Conservation (phyloP, 1,140 invertebrate genomes). For the Pseudoatta argentina region DNA sequence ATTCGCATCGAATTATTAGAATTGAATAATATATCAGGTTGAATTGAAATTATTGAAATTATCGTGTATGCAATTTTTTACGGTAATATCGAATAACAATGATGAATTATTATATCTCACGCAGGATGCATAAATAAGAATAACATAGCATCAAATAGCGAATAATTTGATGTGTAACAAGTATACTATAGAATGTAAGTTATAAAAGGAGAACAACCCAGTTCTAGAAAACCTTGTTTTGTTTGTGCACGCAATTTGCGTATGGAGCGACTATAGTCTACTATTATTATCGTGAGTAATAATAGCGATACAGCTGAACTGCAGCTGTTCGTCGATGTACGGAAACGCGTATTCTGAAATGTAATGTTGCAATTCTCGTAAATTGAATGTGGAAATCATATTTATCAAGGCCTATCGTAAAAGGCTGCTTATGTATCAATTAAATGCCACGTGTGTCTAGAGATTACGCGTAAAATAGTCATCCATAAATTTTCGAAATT, state of each 20-base stretch:
- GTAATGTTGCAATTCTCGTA: slow-evolving; percentile 28
- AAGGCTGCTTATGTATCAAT: slow-evolving; percentile 43
- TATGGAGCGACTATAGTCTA: slow-evolving; percentile 45
- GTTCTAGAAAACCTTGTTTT: slow-evolving; percentile 62
- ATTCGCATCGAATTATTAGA: slow-evolving; percentile 28
- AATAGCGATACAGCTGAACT: slow-evolving; percentile 58
- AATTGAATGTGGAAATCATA: slow-evolving; percentile 23
- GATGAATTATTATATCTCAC: neutral
- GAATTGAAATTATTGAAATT: slow-evolving; percentile 21
- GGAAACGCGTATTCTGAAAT: slow-evolving; percentile 42
- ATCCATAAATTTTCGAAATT: slow-evolving; percentile 28
- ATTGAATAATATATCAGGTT: slow-evolving; percentile 20
- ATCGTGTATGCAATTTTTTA: neutral
- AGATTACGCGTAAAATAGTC: neutral
- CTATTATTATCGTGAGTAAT: slow-evolving; percentile 61
- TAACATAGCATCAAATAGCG: neutral
- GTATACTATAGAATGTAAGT: neutral
- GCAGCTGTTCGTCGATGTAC: slow-evolving; percentile 53
- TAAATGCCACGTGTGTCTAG: slow-evolving; percentile 37
- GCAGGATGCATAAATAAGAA: neutral
- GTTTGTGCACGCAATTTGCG: slow-evolving; percentile 47
- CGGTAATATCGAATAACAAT: neutral
- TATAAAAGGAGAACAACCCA: slow-evolving; percentile 15
- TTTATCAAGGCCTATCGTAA: neutral
- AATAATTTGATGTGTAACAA: slow-evolving; percentile 4